Evolutionary conservation across 92 coral and sea anemone species (phyloP).

Genomic region (Epizoanthus ramosus): DNA sequence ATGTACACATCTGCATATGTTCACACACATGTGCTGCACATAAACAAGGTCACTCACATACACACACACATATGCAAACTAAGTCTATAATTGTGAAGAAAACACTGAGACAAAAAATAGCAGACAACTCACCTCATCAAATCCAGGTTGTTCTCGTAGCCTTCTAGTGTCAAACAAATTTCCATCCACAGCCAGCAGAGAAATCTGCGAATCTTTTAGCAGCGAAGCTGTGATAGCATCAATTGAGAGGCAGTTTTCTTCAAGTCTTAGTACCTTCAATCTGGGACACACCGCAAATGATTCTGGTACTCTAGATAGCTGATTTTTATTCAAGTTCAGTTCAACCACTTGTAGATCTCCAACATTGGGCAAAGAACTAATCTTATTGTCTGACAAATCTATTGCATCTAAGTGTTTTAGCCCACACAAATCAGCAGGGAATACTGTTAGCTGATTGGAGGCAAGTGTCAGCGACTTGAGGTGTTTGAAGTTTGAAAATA

Average conservation of each 20-base stretch:
- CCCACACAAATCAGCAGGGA: constrained; percentile 78
- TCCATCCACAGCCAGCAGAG: constrained; percentile 86
- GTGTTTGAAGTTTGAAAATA: constrained; percentile 68
- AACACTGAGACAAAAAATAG: neutral
- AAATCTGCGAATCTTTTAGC: constrained; percentile 82
- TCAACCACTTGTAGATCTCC: constrained; percentile 86
- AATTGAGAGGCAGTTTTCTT: constrained; percentile 84
- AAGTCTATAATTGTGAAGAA: neutral
- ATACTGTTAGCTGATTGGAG: constrained; percentile 77
- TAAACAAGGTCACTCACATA: no score
- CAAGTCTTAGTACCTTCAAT: constrained; percentile 82
- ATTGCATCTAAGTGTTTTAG: constrained; percentile 80
- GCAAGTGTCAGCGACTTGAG: constrained; percentile 79
- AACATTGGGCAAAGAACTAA: constrained; percentile 75
- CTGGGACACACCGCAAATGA: constrained; percentile 75
- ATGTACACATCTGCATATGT: no score
- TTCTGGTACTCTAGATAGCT: constrained; percentile 69
- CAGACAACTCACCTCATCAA: constrained; percentile 72
- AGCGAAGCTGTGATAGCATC: constrained; percentile 70
- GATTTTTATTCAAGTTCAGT: constrained; percentile 84
- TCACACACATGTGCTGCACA: no score
- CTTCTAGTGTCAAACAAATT: constrained; percentile 82
- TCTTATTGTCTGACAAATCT: constrained; percentile 84
- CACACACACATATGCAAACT: no score
- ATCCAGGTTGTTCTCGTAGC: constrained; percentile 78